phyloP scores from a whole-genome alignment of 2,113 vertebrate genomes.

The Barbus barbus region DNA sequence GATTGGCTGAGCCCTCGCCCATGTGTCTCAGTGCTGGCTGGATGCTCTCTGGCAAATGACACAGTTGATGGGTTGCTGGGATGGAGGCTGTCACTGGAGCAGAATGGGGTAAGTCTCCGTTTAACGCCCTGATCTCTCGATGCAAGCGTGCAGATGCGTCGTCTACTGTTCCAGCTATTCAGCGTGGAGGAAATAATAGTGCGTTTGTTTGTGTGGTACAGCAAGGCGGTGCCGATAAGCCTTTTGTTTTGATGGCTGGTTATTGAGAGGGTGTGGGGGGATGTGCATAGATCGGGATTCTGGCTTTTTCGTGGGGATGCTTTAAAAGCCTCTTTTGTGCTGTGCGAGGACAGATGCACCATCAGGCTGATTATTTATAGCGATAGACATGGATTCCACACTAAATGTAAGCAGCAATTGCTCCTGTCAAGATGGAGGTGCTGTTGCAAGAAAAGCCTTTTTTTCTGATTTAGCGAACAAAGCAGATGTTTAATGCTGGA shows the following conservation, averaged over 20 bases:
- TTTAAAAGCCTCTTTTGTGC: slow-evolving; percentile 37
- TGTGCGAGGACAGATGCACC: slow-evolving; percentile 7
- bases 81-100: slow-evolving; percentile 75
- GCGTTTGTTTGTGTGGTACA: slow-evolving; percentile 47
- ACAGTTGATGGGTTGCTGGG: slow-evolving; percentile 64
- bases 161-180: slow-evolving; percentile 2
- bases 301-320: slow-evolving; percentile 41
- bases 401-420: slow-evolving; percentile 19
- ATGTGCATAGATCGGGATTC: slow-evolving; percentile 53
- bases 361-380: slow-evolving; percentile 18
- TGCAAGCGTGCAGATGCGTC: neutral
- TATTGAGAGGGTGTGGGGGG: slow-evolving; percentile 59
- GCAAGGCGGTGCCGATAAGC: slow-evolving; percentile 59
- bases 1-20: slow-evolving; percentile 59
- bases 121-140: slow-evolving; percentile 21
- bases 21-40: slow-evolving; percentile 75
- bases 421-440: slow-evolving; percentile 36
- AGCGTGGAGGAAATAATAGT: slow-evolving; percentile 31
- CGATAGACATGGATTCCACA: slow-evolving; percentile 1
- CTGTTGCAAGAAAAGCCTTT: neutral
- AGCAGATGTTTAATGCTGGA: slow-evolving; percentile 56
- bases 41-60: slow-evolving; percentile 67
- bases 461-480: slow-evolving; percentile 53
- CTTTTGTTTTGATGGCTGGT: slow-evolving; percentile 61
- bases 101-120: slow-evolving; percentile 78